phyloP scores from a whole-genome alignment of 2,797 vertebrate species.

The Dendrocincla tyrannina region DNA sequence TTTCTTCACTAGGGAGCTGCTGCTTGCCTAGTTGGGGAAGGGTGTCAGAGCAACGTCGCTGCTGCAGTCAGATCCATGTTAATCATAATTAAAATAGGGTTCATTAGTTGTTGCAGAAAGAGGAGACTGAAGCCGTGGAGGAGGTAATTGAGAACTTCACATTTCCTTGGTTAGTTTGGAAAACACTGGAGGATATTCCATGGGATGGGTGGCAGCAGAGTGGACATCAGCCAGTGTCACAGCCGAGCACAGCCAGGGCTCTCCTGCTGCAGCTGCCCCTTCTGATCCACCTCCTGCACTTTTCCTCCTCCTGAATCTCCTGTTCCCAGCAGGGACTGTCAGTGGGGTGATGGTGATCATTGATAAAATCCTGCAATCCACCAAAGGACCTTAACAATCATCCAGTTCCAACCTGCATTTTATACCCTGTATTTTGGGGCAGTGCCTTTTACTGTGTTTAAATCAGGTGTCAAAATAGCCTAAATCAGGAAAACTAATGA shows the following conservation, averaged over 20 bases:
- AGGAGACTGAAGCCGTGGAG: not conserved
- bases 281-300: not conserved
- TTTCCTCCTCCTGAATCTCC: not conserved
- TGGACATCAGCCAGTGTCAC: not conserved
- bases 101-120: not conserved
- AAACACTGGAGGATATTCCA: not conserved
- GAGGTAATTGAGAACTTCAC: not conserved
- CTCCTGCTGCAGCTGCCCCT: not conserved
- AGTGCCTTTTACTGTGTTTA: not conserved
- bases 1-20: not conserved
- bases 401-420: not conserved
- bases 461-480: not conserved
- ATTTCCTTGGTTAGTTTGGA: not conserved
- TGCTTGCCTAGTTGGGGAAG: not conserved
- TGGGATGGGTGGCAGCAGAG: not conserved
- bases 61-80: not conserved
- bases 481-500: not conserved
- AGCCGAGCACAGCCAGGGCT: fast-evolving
- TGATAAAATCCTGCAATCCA: not conserved
- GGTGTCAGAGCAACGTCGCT: not conserved
- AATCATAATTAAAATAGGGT: not conserved
- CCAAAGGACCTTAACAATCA: not conserved
- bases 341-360: not conserved
- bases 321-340: not conserved
- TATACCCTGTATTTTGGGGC: not conserved